Percentiles rank a stretch among this genome's conserved stretches.
Evolutionary conservation across 2,113 vertebrate genomes (phyloP).

Genomic region (Dendrocopos noguchii): DNA sequence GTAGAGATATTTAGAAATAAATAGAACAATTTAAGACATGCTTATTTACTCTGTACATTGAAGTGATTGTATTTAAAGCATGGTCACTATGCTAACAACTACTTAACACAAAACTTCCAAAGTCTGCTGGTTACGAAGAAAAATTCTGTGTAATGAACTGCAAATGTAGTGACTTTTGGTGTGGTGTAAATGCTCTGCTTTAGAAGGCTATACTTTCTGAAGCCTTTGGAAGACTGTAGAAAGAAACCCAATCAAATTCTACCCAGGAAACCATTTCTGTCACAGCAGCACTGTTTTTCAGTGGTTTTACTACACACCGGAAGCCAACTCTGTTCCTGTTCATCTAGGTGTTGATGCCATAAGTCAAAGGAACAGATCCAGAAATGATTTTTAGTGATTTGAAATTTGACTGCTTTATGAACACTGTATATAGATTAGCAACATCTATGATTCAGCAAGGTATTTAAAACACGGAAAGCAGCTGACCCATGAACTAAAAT

Average conservation of each 20-base stretch:
- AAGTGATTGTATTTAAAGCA: background rate
- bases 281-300: constrained; percentile 6
- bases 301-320: constrained; percentile 24
- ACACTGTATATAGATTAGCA: accelerated
- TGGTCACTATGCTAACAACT: background rate
- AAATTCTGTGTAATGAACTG: background rate
- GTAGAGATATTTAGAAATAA: background rate
- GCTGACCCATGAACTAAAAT: background rate
- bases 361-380: background rate
- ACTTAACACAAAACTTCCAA: constrained; percentile 10
- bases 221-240: background rate
- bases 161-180: background rate
- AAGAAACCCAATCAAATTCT: constrained; percentile 11
- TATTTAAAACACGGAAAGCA: background rate
- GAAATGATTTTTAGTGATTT: background rate
- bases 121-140: background rate
- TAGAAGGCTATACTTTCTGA: background rate
- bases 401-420: background rate
- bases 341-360: background rate
- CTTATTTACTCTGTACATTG: background rate
- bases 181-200: background rate
- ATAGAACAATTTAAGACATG: background rate
- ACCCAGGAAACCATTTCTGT: constrained; percentile 39
- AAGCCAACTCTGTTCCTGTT: constrained; percentile 31
- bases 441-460: background rate